Evolutionary conservation across 2,888 invertebrate species (phyloP).

Genomic region (Aspidiotus destructor): DNA sequence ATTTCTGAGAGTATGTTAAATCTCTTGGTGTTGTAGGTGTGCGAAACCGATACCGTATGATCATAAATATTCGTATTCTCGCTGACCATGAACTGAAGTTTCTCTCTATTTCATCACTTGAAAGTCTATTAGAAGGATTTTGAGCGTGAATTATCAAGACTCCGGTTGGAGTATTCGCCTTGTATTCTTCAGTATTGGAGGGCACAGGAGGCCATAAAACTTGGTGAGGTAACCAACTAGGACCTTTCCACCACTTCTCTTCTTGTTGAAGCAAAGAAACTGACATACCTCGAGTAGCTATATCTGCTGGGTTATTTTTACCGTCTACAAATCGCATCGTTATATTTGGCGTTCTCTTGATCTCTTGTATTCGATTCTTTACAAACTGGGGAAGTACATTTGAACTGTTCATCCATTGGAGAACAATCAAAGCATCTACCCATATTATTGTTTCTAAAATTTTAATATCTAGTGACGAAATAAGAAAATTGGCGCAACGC

Average conservation of each 20-base stretch:
- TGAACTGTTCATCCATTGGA: not conserved
- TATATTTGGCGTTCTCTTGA: not conserved
- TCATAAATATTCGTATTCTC: not conserved
- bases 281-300: not conserved
- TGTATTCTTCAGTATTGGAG: too few relatives aligned
- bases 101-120: not conserved
- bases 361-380: not conserved
- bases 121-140: not conserved
- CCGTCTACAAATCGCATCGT: not conserved
- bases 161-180: not conserved
- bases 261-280: not conserved
- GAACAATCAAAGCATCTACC: not conserved
- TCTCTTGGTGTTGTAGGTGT: not conserved
- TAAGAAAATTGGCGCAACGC: not conserved
- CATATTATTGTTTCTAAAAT: not conserved
- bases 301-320: not conserved
- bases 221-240: not conserved
- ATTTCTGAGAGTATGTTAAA: not conserved
- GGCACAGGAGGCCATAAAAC: not conserved
- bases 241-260: not conserved
- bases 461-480: not conserved
- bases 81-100: not conserved
- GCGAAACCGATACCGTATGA: not conserved
- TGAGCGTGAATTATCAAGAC: rapidly evolving
- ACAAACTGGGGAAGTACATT: not conserved